Base-by-base conservation (phyloP, 2,888 invertebrate species). In the Drosophila mercatorum region DNA sequence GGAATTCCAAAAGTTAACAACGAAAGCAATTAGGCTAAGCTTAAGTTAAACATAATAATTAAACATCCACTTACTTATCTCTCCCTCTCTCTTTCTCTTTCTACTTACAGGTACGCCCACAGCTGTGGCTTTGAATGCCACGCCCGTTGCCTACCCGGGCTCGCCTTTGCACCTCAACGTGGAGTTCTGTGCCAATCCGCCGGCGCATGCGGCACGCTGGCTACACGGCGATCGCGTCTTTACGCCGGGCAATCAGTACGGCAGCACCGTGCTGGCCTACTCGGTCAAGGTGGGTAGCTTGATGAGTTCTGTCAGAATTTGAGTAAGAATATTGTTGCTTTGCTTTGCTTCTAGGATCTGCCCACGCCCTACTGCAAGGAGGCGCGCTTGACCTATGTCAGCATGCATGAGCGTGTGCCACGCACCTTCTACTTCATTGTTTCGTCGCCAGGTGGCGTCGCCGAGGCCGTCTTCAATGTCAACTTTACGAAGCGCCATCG, bases 161-260 rank as follows among this genome's bases (percentile, higher is more conserved):
- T 95, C 95, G 72, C 94, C 95, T 0, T 92, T 96, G 72, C 95
- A 95, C 76, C 93, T 96, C 47, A 94, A 95, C 46, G 95, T 96
- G 79, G 96, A 96, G 91, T 96, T 96, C 91, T 96, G 96, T 93
- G 96, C 96, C 80, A 96, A 96, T 93, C 97, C 97, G 4, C 94
- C 94, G 6, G 93, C 93, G 12, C 92, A 92, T 82, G 93, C 93
- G 22, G 93, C 93, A 12, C 91, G 93, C 66, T 93, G 93, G 93
- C 70, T 93, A 57, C 93, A 93, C 61, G 93, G 93, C 3, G 93
- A 93, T 86, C 92, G 93, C 17, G 92, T 93, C 49, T 93, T 93
- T 62, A 93, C 93, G 56, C 93, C 93, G 2, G 93, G 93, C 55
- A 93, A 93, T 87, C 93, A 93, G 79, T 93, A 93, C 70, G 93